Evolutionary conservation across 1,140 invertebrate genomes (phyloP), one percentile per base, ranked within the genome.

Genomic region (Aradophagus sp.): DNA sequence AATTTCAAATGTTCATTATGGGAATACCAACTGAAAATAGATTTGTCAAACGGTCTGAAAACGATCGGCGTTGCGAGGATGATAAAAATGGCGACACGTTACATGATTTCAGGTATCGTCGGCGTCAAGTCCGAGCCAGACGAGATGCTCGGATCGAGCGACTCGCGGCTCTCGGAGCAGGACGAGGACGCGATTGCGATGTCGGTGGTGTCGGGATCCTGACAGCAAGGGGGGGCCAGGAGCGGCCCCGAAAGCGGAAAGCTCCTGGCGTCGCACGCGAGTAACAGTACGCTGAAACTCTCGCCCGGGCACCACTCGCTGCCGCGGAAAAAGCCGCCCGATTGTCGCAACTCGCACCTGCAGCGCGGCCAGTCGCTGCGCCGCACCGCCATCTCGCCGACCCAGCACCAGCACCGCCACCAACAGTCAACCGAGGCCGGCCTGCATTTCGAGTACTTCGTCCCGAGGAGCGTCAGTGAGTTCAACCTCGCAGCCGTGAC

Each of bases 381-480:
- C 8, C 86, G 91, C 5, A 91, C 90, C 11, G 90, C 89, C 38
- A 77, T 78, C 26, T 82, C 82, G 11, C 79, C 80, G 1, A 79
- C 75, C 1, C 75, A 74, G 12, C 75, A 80, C 13, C 77, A 80
- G 29, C 78, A 78, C 45, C 74, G 75, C 42, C 72, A 75, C 10
- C 75, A 78, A 16, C 71, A 74, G 15, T 59, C 56, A 10, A 66
- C 59, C 12, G 75, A 75, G 3, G n/a, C 66, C 2, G 74, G 91
- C 39, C 82, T 89, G 17, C 88, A 91, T 44, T 88, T 93, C 29
- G 93, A 94, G 76, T 93, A 94, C 77, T 94, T 93, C 80, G 92
- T 93, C 44, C 93, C 93, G 34, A 87, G 93, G 47, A 93, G 92
- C 83, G 88, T 93, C 15, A 93, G 92, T 78, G 93, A 93, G 77